Conservation (phyloP, 2,113 vertebrate genomes). For the Alosa alosa region DNA sequence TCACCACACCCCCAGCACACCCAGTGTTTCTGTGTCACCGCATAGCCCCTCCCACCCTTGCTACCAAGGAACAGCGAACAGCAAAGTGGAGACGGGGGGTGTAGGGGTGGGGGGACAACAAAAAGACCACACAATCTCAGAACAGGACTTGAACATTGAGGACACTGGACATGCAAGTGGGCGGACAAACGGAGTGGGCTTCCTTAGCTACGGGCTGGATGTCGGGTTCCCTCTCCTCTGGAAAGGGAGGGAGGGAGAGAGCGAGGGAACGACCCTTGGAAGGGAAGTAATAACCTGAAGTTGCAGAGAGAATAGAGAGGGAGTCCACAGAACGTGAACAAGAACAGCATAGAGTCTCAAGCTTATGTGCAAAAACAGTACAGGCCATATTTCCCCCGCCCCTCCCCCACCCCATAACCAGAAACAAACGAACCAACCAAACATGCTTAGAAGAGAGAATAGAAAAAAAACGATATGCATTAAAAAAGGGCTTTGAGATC, state of each 20-base stretch:
- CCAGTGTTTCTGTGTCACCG: neutral
- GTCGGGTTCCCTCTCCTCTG: slow-evolving; percentile 19
- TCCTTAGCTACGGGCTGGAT: slow-evolving; percentile 40
- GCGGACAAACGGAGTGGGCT: slow-evolving; percentile 44
- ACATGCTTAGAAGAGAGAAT: slow-evolving; percentile 53
- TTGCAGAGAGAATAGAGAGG: slow-evolving; percentile 63
- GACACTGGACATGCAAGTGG: slow-evolving; percentile 51
- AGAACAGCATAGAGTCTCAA: slow-evolving; percentile 64
- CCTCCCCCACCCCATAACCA: neutral
- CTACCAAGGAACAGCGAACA: slow-evolving; percentile 48
- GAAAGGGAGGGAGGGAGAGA: neutral
- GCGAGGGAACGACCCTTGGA: slow-evolving; percentile 11
- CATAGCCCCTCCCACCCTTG: slow-evolving; percentile 52
- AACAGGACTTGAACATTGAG: slow-evolving; percentile 51
- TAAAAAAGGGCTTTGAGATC: slow-evolving; percentile 20
- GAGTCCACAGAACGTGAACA: slow-evolving; percentile 54
- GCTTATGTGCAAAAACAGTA: slow-evolving; percentile 70
- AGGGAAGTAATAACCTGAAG: slow-evolving; percentile 63
- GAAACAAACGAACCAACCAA: slow-evolving; percentile 14
- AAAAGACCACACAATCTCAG: slow-evolving; percentile 51
- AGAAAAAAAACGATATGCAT: slow-evolving; percentile 36
- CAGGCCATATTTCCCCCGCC: slow-evolving; percentile 55
- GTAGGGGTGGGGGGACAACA: slow-evolving; percentile 33
- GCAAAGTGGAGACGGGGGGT: slow-evolving; percentile 62
- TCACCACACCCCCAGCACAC: neutral